Base-by-base conservation (phyloP, 2,888 invertebrate species). In the Dicycla oo region DNA sequence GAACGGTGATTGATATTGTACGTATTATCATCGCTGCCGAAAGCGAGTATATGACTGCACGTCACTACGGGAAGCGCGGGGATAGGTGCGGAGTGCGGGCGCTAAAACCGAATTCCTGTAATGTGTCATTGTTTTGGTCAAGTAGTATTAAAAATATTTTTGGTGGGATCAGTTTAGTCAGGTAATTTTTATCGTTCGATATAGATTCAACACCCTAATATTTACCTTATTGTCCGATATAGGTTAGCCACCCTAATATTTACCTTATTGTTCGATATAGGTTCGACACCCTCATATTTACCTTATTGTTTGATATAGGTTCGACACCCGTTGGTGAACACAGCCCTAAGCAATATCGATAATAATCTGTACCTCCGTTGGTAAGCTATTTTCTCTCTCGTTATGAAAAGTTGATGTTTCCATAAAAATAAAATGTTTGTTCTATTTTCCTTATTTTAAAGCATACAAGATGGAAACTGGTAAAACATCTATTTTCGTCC, bases 401-500 rank as follows among this genome's bases (percentile, higher is more conserved):
- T 45, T 5, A 15, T 47, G 6, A 47, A 20, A 20, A 8, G 2
- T n/a, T 13, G 3, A 10, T 62, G 15, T 40, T 15, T 49, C 26
- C 15, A n/a, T 49, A 30, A 40, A 38, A 38, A 13, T 15, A 2
- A 20, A 40, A 56, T 15, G 4, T 20, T n/a, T 54, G 8, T 38
- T 63, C 43, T 40, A 63, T 51, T 40, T 49, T 40, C 30, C 47
- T 23, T 11, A 15, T 23, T 43, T 43, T 8, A 64, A 69, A n/a
- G 23, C 1, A 26, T 47, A 53, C 3, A 62, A 62, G 13, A 58
- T n/a, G 18, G 15, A 63, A 63, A 69, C 69, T 58, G 23, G 76
- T 69, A 60, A 49, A 20, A 47, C 53, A 34, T 63, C 53, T 75
- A 76, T 58, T 76, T 69, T 58, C 13, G 58, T 47, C 11, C 18